Evolutionary conservation across 2,113 vertebrate species (phyloP), one percentile per base, ranked within the genome.

Genomic region (Stegastes partitus): DNA sequence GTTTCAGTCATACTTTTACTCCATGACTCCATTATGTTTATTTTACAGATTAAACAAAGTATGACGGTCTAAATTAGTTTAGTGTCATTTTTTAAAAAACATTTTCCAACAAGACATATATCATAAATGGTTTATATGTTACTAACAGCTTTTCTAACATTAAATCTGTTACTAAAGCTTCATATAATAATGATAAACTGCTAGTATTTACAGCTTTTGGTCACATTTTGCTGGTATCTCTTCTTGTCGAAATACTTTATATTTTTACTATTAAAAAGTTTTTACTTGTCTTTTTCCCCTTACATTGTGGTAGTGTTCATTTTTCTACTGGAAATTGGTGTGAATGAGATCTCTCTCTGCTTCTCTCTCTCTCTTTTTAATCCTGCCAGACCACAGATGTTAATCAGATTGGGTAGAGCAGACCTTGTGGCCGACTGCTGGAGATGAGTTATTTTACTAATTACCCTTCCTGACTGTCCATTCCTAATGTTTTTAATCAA

Each of bases 381-480:
- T 77, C 71, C 34, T 56, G 34, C 68, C 57, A 79, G 50, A 76
- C 22, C 28, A 9, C 67, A 72, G 54, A 78, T 77, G 64, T 79
- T 79, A 84, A 86, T 89, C 25, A 63, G 75, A 84, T 77, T 82
- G 61, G 14, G 23, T 55, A 28, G 12, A 56, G 19, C 3, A 74
- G 63, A 71, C 76, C 56, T 51, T 61, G 11, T 57, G 56, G 72
- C 55, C 26, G 7, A 73, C 34, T 66, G 58, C 44, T 67, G 26
- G 21, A 50, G 53, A 81, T 69, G 26, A 66, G 21, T 28, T 25
- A 18, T 37, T 54, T 42, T 14, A 26, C 11, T 34, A 71, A 42
- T 69, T 15, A 42, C 12, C 26, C 54, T 63, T 19, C 57, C 28
- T 50, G 37, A 78, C 18, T 62, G 31, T 66, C 66, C 44, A 26